A percentile compares a stretch with the other conserved stretches of the same genome.
Conservation (phyloP, 2,113 vertebrate species). For the Ploceus nigricollis region DNA sequence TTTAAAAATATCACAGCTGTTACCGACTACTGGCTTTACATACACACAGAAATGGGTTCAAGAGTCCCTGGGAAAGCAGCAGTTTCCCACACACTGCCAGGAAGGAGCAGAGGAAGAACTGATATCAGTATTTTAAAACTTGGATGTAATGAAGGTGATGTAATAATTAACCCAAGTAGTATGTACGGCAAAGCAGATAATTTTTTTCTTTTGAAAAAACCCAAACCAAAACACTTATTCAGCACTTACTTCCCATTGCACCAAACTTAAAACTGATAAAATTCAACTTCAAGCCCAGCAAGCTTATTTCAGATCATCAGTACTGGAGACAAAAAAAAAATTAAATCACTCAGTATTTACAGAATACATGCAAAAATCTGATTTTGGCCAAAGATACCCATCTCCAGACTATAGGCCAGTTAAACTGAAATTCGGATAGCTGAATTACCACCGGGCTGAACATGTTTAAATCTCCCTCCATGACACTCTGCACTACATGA, state of each 20-base stretch:
- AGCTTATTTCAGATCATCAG: background rate
- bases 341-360: background rate
- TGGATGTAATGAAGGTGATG: background rate
- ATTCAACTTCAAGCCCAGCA: background rate
- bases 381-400: background rate
- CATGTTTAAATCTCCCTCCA: accelerated
- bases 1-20: no score
- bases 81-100: background rate
- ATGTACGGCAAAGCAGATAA: background rate
- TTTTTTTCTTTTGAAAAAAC: background rate
- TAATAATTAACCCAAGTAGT: background rate
- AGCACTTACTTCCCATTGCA: background rate
- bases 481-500: accelerated
- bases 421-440: accelerated
- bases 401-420: background rate
- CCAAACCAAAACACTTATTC: background rate
- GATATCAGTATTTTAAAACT: background rate
- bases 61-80: background rate
- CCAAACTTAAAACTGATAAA: background rate
- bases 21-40: accelerated
- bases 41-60: accelerated
- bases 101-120: background rate
- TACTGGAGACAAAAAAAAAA: accelerated
- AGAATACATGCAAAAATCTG: accelerated
- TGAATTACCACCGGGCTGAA: background rate